Conservation (phyloP, 2,888 invertebrate species). For the Tipula confusa region DNA sequence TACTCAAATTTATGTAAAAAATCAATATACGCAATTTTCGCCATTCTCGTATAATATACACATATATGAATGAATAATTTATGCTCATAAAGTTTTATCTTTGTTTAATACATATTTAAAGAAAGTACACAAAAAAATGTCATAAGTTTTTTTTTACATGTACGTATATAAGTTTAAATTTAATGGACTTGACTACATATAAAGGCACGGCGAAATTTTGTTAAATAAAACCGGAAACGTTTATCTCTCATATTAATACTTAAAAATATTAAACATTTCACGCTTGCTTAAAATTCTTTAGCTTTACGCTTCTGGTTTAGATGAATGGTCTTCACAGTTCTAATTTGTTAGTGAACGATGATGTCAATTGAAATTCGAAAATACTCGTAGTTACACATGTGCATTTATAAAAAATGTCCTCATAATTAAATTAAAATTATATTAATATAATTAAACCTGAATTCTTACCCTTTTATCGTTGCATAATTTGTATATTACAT, state of each 20-base stretch:
- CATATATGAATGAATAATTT: not conserved
- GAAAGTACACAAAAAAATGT: not conserved
- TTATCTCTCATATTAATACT: not conserved
- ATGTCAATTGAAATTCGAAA: too few species aligned
- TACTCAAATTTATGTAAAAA: not conserved
- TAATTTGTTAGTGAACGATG: not conserved
- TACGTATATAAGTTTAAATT: not conserved
- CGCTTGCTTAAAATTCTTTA: not conserved
- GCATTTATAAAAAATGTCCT: too few species aligned
- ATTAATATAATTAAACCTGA: too few species aligned
- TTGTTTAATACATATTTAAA: not conserved
- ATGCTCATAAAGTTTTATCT: not conserved
- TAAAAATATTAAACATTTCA: constrained; percentile 3
- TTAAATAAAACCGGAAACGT: constrained; percentile 1
- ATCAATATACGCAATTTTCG: not conserved
- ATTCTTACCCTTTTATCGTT: too few species aligned
- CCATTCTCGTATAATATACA: not conserved
- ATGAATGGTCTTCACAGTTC: not conserved
- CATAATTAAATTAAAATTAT: too few species aligned
- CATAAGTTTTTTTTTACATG: not conserved
- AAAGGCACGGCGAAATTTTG: not conserved
- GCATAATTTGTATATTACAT: too few species aligned
- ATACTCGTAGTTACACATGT: too few species aligned
- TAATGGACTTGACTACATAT: not conserved
- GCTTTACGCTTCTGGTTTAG: not conserved